phyloP scores from a whole-genome alignment of 64 coral and sea anemone species.

The Actinia equina region DNA sequence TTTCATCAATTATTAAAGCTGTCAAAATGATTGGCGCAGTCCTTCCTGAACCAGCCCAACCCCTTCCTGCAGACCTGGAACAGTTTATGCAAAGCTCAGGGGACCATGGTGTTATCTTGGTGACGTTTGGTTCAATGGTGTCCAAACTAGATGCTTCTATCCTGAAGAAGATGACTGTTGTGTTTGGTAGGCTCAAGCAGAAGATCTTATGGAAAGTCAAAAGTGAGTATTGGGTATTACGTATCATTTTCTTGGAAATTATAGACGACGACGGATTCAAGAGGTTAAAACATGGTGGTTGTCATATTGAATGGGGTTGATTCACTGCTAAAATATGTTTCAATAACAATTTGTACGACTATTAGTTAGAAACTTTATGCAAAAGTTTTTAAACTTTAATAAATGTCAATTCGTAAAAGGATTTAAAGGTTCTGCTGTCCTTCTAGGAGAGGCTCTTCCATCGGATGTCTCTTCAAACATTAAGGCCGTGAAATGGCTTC shows the following conservation, averaged over 20 bases:
- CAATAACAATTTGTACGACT: no score
- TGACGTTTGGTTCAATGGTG: slow-evolving; percentile 67
- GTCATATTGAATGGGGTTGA: no score
- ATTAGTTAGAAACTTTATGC: no score
- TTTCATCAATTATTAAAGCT: slow-evolving; percentile 15
- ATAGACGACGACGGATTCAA: no score
- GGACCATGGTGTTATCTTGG: slow-evolving; percentile 52
- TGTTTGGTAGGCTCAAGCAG: slow-evolving; percentile 19
- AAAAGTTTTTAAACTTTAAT: no score
- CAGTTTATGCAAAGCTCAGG: slow-evolving; percentile 43
- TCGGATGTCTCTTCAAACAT: not conserved
- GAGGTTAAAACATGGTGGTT: no score
- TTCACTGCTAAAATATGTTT: no score
- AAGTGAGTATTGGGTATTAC: not conserved
- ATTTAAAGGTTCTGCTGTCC: no score
- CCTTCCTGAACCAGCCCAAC: slow-evolving; percentile 16
- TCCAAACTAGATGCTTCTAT: not conserved
- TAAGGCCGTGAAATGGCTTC: slow-evolving; percentile 6
- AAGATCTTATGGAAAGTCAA: not conserved
- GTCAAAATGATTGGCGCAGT: slow-evolving; percentile 43
- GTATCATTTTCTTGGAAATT: not conserved
- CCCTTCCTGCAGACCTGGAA: slow-evolving; percentile 48
- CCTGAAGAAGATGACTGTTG: not conserved
- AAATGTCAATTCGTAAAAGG: no score
- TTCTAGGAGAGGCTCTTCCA: not conserved